A percentile compares a stretch with the other conserved stretches of the same genome.
Conservation (phyloP, 1,140 invertebrate species). For the Drosophila ohnishii region DNA sequence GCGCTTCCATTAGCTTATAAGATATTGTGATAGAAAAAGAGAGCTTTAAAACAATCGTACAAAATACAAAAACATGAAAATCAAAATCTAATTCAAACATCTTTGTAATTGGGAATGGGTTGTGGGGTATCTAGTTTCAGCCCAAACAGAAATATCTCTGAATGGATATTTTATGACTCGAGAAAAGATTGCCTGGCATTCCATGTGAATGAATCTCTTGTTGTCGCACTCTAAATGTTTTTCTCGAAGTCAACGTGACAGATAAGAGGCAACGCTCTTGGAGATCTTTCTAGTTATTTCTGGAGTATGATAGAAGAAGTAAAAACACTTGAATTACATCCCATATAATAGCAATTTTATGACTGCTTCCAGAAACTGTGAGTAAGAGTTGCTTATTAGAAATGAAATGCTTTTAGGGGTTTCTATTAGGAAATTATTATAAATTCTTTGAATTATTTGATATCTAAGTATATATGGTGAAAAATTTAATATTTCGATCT, state of each 20-base stretch:
- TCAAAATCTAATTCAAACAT: conserved; percentile 50
- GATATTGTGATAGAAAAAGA: conserved; percentile 75
- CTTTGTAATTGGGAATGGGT: conserved; percentile 51
- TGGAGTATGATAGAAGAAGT: conserved; percentile 7
- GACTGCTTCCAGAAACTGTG: conserved; percentile 1
- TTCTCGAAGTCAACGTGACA: conserved; percentile 19
- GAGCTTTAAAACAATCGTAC: conserved; percentile 63
- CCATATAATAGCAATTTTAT: not conserved
- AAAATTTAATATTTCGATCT: not conserved
- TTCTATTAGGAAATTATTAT: no score
- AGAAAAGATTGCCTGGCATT: conserved; percentile 14
- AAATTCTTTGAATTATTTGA: not conserved
- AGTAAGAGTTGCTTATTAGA: not conserved
- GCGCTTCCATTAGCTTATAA: conserved; percentile 76
- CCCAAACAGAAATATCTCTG: conserved; percentile 2
- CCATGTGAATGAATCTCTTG: conserved; percentile 20
- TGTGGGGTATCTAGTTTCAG: conserved; percentile 15
- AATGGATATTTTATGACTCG: not conserved
- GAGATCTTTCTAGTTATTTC: conserved; percentile 24
- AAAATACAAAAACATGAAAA: conserved; percentile 57
- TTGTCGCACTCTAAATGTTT: conserved; percentile 16
- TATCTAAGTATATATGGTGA: rapidly evolving
- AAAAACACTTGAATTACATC: conserved; percentile 25
- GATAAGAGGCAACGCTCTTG: conserved; percentile 14
- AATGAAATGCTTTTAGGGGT: not conserved